Base-by-base conservation (phyloP, 2,888 invertebrate genomes). In the Congeria kusceri region DNA sequence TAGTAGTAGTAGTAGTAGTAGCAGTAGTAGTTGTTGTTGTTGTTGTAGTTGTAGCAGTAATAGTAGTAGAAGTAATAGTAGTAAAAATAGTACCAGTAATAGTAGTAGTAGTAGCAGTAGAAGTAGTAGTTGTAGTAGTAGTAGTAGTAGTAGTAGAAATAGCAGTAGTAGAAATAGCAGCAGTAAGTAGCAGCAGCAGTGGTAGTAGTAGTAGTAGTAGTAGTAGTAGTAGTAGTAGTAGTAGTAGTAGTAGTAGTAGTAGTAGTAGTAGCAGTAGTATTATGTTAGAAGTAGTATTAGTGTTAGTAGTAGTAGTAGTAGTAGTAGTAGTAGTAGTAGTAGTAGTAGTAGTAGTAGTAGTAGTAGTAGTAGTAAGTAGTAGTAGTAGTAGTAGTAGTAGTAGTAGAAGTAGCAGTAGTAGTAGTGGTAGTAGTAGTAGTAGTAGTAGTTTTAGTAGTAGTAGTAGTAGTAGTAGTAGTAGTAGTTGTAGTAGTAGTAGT, bases 311-410 rank as follows among this genome's bases (percentile, higher is more conserved):
- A 32, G 32, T 32, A 32, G 32, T 32, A 25, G 58, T 58, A 58
- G 23, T 58, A 58, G 27, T 58, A 58, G 58, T 27, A 58, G 58
- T 58, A 25, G 58, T 58, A 3, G 58, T 58, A 58, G 23, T 58
- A 32, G 58, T 25, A 58, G 23, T 27, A 27, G 23, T 58, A 58
- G 58, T 58, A 58, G 58, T 27, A 58, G 27, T 20, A 25, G 18
- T 18, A 25, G 27, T 27, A 32, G 32, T 7, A 32, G 4, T 32
- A 32, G 4, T 32, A 32, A 73, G 67, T 46, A 73, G 61, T 58
- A 72, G 57, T 62, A 63, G 18, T 58, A 57, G 20, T 61, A 56
- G 46, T 68, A 27, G 27, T 63, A 56, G 25, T 32, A 29, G 29
- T 53, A 64, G 15, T 57, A 70, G 18, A 13, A 29, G 28, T 53